phyloP scores from a whole-genome alignment of 1,140 invertebrate species.

The Andrena cerasifolii region DNA sequence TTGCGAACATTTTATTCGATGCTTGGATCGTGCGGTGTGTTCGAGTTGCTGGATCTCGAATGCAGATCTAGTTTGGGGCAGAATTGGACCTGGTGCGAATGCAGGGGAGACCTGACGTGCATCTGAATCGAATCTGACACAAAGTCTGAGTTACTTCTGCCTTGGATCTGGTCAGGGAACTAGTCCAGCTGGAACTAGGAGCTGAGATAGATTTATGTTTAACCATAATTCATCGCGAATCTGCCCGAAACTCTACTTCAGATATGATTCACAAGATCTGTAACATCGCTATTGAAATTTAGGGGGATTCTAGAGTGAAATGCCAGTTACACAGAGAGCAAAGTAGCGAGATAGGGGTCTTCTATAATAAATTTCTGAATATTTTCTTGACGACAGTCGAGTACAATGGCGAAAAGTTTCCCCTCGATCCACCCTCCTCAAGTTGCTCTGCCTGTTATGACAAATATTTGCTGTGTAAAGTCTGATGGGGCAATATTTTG shows the following conservation, averaged over 20 bases:
- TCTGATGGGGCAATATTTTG: constrained; percentile 22
- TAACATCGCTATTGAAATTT: too few relatives aligned
- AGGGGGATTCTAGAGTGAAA: too few relatives aligned
- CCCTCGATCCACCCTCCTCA: background rate
- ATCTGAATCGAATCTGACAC: too few relatives aligned
- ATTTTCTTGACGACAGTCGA: background rate
- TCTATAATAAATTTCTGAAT: constrained; percentile 16
- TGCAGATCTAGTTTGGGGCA: too few relatives aligned
- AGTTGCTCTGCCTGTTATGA: background rate
- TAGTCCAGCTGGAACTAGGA: too few relatives aligned
- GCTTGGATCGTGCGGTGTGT: background rate
- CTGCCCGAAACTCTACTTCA: too few relatives aligned
- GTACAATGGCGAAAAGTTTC: background rate
- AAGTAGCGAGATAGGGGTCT: too few relatives aligned
- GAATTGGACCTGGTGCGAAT: background rate
- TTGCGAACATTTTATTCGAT: background rate
- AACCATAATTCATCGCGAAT: too few relatives aligned
- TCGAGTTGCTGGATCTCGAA: too few relatives aligned
- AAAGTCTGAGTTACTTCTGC: background rate
- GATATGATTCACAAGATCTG: too few relatives aligned
- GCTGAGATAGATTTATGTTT: too few relatives aligned
- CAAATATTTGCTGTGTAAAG: constrained; percentile 32
- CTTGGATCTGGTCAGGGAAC: background rate
- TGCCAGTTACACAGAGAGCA: too few relatives aligned
- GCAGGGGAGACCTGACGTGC: background rate